phyloP scores from a whole-genome alignment of 2,113 vertebrate genomes.

The Carettochelys insculpta region DNA sequence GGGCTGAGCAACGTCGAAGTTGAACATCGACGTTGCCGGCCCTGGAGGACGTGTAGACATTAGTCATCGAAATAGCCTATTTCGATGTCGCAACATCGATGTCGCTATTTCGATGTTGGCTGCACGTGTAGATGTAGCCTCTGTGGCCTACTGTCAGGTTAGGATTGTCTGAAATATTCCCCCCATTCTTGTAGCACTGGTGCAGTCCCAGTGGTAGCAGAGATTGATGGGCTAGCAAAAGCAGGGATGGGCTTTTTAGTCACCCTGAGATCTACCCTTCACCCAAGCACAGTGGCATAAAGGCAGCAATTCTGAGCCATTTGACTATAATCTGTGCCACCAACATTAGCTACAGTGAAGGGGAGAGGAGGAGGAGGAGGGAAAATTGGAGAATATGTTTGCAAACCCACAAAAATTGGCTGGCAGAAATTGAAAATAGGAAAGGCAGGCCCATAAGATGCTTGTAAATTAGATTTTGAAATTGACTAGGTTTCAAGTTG shows the following conservation, averaged over 20 bases:
- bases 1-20: too few relatives aligned
- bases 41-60: too few relatives aligned
- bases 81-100: too few relatives aligned
- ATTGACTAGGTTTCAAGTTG: neutral
- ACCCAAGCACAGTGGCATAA: neutral
- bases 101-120: too few relatives aligned
- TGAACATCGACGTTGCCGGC: too few relatives aligned
- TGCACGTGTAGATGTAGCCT: too few relatives aligned
- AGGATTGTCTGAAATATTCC: neutral
- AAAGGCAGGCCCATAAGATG: neutral
- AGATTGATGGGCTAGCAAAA: neutral
- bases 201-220: neutral
- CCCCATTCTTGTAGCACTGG: neutral
- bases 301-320: neutral
- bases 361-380: neutral
- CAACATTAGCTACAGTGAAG: neutral
- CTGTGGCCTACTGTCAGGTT: neutral
- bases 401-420: neutral
- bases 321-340: neutral
- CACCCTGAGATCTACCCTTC: neutral
- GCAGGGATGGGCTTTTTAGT: neutral
- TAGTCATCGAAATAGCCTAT: too few relatives aligned
- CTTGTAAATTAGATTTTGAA: neutral
- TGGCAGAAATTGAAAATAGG: neutral
- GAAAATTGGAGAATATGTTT: neutral